Evolutionary conservation across 2,113 vertebrate species (phyloP).

Genomic region (Leuciscus idus): DNA sequence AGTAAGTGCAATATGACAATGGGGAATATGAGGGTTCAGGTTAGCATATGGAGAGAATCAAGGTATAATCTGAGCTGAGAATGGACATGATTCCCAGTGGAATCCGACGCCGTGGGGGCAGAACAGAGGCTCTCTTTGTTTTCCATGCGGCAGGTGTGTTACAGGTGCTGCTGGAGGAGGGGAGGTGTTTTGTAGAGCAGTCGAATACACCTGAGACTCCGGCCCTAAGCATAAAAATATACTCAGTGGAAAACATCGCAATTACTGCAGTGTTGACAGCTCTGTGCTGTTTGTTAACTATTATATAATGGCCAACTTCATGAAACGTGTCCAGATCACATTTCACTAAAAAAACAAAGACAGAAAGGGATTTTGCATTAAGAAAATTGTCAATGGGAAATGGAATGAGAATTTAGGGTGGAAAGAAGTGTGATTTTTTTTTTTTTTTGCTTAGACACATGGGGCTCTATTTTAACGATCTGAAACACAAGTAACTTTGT

Average conservation of each 20-base stretch:
- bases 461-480: too few relatives aligned
- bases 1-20: slow-evolving; percentile 56
- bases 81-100: slow-evolving; percentile 41
- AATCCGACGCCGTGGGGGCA: slow-evolving; percentile 35
- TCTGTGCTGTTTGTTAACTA: neutral
- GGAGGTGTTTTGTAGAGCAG: neutral
- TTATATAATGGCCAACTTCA: neutral
- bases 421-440: too few relatives aligned
- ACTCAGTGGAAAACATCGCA: slow-evolving; percentile 10
- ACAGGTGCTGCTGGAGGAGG: slow-evolving; percentile 57
- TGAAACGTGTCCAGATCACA: slow-evolving; percentile 25
- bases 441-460: too few relatives aligned
- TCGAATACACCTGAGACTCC: slow-evolving; percentile 38
- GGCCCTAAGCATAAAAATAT: neutral
- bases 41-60: slow-evolving; percentile 61
- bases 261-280: slow-evolving; percentile 8
- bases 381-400: too few relatives aligned
- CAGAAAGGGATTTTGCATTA: too few relatives aligned
- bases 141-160: slow-evolving; percentile 61
- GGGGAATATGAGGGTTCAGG: slow-evolving; percentile 60
- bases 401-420: too few relatives aligned
- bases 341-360: neutral
- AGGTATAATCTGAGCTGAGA: slow-evolving; percentile 65
- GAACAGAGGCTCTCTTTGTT: slow-evolving; percentile 58
- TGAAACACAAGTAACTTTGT: too few relatives aligned